phyloP scores from a whole-genome alignment of 2,797 vertebrate genomes.

The Xerus rutilus region DNA sequence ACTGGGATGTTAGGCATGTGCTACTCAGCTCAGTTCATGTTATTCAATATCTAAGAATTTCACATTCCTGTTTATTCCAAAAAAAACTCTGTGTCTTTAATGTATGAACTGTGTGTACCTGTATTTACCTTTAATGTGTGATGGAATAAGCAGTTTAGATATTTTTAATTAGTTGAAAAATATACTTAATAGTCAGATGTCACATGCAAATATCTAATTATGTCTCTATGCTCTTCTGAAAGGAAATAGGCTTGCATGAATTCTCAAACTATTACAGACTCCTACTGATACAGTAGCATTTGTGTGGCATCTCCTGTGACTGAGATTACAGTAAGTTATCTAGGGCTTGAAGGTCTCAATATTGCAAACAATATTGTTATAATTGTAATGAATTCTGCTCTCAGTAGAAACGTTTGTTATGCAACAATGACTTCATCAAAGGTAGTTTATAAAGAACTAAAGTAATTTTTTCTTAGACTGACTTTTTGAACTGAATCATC shows the following conservation, averaged over 20 bases:
- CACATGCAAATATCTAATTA: not conserved
- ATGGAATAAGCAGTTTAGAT: not conserved
- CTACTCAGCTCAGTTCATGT: no score
- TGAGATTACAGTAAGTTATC: not conserved
- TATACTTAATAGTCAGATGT: not conserved
- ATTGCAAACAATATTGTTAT: not conserved
- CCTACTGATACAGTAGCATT: not conserved
- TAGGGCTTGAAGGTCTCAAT: not conserved
- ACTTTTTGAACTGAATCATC: not conserved
- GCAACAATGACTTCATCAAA: not conserved
- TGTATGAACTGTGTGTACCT: not conserved
- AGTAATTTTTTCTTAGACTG: not conserved
- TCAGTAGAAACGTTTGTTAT: conserved; percentile 6
- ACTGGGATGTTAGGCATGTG: no score
- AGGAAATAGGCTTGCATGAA: not conserved
- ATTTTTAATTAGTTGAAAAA: not conserved
- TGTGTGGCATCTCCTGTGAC: not conserved
- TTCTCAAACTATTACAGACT: conserved; percentile 25
- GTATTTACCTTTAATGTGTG: not conserved
- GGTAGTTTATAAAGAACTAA: not conserved
- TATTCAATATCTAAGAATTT: not conserved
- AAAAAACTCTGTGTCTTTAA: not conserved
- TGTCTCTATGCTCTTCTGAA: not conserved
- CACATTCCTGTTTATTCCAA: not conserved
- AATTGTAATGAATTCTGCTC: not conserved